Evolutionary conservation across 1,140 invertebrate genomes (phyloP), one percentile per base, ranked within the genome.

Genomic region (Megalopta genalis): DNA sequence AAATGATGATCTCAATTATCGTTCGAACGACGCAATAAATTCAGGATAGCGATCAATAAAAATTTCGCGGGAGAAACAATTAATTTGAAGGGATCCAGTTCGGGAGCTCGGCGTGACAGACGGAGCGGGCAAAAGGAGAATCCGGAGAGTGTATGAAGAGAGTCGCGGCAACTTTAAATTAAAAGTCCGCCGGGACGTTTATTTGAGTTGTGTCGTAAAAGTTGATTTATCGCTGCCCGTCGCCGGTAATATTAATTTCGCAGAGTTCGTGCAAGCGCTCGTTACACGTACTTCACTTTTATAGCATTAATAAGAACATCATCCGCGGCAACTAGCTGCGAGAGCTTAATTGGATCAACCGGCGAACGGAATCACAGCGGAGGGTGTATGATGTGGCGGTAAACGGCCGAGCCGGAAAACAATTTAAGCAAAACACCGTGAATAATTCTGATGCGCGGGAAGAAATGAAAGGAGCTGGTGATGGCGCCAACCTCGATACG

Each of bases 181-280:
- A 78, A 86, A 86, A 63, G 83, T 81, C 39, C 25, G 8, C 74
- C 46, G 21, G 21, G 16, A 83, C 81, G 67, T 83, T 86, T 86
- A 86, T 83, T 83, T 76, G 74, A 83, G 63, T 78, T 86, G 63
- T 65, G 74, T 83, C 84, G 77, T 86, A 86, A 86, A 86, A 86
- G 81, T 83, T 86, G 85, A 86, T 86, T 86, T 83, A 86, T 83
- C 67, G 84, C 52, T 74, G 66, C 64, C 74, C 75, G 77, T 75
- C 77, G 76, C 72, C 75, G 57, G 77, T 69, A 83, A 86, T 86
- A 86, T 86, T 86, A 86, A 86, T 83, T 86, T 68, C 66, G 49
- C 54, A 52, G 23, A 81, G 77, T 76, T 83, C 37, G 72, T 76
- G 54, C 73, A 63, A 39, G 27, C 76, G 54, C 68, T 70, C 77